Evolutionary conservation across 2,888 invertebrate species (phyloP), one percentile per base, ranked within the genome.

Genomic region (Drosophila acutilabella): DNA sequence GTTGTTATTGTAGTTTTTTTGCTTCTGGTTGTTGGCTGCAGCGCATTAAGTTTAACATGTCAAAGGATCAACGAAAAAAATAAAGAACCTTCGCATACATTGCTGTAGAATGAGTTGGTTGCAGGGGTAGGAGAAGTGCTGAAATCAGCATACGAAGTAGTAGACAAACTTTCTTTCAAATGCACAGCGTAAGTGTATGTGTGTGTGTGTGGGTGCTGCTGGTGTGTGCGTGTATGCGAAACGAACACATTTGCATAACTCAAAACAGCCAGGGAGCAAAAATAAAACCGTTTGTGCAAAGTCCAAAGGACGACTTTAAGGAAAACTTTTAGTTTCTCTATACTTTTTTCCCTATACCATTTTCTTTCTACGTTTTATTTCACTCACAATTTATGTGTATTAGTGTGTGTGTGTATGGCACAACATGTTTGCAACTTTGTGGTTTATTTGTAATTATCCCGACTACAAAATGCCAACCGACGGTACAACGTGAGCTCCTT

Each of bases 31-130:
- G 45, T 38, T 50, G 71, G 66, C 23, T 70, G 59, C 68, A 69
- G 72, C 82, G 83, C 89, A 88, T 89, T 85, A 89, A 89, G 89
- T 80, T 89, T 82, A 82, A 75, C 86, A 88, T 88, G 89, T 85
- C 85, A 85, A 88, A 89, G 89, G 84, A 89, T 86, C 87, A 89
- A 82, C 53, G 69, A 42, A 72, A 74, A 71, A 66, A 65, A 47
- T 54, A 54, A 30, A 30, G 61, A 33, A 57, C 23, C 54, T 51
- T 56, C 36, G 23, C 14, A 60, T 53, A 58, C 41, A 60, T n/a
- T 53, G 20, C 26, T 40, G n/a, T 11, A 23, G 18, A 5, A 7
- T 1, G 48, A 36, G 69, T n/a, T 6, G 30, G 45, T 10, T 14
- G 26, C 1, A 7, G 51, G 26, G 50, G 36, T 23, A 5, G 3